These are phyloP conservation scores for Lepidochitona cinerea DNA, from an alignment of 2,888 invertebrate species.

Conservation along the genomic window DNA sequence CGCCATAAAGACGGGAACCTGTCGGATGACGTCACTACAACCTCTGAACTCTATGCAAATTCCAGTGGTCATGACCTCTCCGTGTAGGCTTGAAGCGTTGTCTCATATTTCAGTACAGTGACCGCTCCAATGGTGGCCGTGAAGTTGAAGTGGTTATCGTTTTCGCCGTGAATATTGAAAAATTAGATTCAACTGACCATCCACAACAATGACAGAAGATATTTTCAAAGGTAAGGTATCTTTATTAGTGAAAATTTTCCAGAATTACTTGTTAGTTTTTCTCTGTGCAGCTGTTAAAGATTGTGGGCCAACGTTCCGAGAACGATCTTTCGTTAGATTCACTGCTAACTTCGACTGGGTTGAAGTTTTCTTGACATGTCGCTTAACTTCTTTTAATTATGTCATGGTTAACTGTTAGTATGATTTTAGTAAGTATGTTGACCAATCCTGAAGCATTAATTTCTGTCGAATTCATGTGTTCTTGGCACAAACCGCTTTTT, in stretches of 20 bases:
- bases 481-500: background rate
- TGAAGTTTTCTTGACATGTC: background rate
- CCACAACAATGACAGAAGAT: conserved; percentile 45
- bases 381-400: background rate
- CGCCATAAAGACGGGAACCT: conserved; percentile 8
- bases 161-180: background rate
- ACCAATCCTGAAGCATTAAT: background rate
- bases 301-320: background rate
- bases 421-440: background rate
- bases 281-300: background rate
- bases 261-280: background rate
- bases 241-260: background rate
- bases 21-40: conserved; percentile 4
- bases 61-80: conserved; percentile 28
- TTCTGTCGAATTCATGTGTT: background rate
- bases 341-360: background rate
- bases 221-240: conserved; percentile 50
- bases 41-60: conserved; percentile 26
- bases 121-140: background rate
- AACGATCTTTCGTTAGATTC: background rate
- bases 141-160: background rate
- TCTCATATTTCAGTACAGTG: conserved; percentile 4
- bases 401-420: background rate
- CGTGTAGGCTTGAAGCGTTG: conserved; percentile 8
- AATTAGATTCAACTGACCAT: background rate